Conservation (phyloP, 2,888 invertebrate species). For the Schrankia costaestrigalis region DNA sequence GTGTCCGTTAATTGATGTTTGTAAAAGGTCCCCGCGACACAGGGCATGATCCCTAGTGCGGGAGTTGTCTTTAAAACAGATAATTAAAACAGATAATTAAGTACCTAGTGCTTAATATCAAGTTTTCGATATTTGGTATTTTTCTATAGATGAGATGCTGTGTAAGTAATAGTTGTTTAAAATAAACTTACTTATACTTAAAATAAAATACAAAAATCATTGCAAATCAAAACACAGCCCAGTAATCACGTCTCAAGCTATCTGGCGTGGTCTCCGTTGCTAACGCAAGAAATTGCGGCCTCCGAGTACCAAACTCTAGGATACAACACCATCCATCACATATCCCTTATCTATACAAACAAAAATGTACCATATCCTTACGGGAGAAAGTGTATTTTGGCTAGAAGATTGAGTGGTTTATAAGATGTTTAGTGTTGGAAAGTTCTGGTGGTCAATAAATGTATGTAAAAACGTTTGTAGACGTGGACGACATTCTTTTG, state of each 20-base stretch:
- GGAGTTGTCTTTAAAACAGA: too few species aligned
- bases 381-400: slow-evolving; percentile 6
- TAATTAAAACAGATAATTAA: too few species aligned
- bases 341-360: background rate
- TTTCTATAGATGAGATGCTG: too few species aligned
- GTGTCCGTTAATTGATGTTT: too few species aligned
- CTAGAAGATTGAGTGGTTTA: slow-evolving; percentile 8
- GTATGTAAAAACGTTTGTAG: slow-evolving; percentile 68
- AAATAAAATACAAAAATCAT: slow-evolving; percentile 32
- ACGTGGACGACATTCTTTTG: slow-evolving; percentile 65
- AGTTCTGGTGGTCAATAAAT: slow-evolving; percentile 57
- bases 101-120: too few species aligned
- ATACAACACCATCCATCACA: background rate
- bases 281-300: slow-evolving; percentile 33
- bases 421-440: slow-evolving; percentile 9
- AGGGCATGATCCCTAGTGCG: too few species aligned
- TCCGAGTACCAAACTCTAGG: slow-evolving; percentile 27
- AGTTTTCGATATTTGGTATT: too few species aligned
- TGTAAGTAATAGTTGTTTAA: too few species aligned
- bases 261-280: slow-evolving; percentile 24
- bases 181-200: too few species aligned
- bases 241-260: slow-evolving; percentile 33
- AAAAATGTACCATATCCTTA: slow-evolving; percentile 11
- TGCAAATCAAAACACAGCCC: slow-evolving; percentile 32
- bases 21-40: too few species aligned